These are phyloP conservation scores for Premnoplex brunnescens DNA, from an alignment of 2,797 vertebrate species.

Conservation along the genomic window DNA sequence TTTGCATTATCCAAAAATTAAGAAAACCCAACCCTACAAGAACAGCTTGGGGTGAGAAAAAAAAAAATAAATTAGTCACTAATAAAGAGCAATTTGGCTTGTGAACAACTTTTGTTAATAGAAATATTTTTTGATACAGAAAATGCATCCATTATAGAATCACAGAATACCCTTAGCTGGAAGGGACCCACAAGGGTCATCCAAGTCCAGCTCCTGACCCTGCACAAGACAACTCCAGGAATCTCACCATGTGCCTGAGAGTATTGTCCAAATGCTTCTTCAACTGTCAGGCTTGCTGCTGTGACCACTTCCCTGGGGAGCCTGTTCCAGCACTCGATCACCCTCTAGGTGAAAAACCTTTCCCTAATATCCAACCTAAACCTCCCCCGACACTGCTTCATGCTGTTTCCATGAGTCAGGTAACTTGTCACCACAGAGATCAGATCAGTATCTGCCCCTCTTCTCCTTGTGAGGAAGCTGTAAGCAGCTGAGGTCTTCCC, in stretches of 20 bases:
- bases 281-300: not conserved
- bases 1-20: not conserved
- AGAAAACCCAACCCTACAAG: not conserved
- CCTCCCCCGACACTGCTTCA: accelerated
- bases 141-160: not conserved
- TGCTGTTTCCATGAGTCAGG: not conserved
- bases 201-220: not conserved
- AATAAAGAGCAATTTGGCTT: not conserved
- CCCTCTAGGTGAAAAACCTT: not conserved
- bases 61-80: not conserved
- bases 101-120: not conserved
- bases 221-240: not conserved
- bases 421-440: not conserved
- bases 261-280: not conserved
- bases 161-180: not conserved
- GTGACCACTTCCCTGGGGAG: not conserved
- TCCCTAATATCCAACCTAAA: not conserved
- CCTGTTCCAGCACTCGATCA: not conserved
- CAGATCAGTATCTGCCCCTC: not conserved
- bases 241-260: not conserved
- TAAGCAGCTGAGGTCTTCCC: not conserved
- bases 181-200: not conserved
- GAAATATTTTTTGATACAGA: not conserved
- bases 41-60: not conserved
- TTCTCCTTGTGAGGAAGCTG: not conserved